Evolutionary conservation across 2,888 invertebrate genomes (phyloP).

Genomic region (Caenorhabditis japonica): DNA sequence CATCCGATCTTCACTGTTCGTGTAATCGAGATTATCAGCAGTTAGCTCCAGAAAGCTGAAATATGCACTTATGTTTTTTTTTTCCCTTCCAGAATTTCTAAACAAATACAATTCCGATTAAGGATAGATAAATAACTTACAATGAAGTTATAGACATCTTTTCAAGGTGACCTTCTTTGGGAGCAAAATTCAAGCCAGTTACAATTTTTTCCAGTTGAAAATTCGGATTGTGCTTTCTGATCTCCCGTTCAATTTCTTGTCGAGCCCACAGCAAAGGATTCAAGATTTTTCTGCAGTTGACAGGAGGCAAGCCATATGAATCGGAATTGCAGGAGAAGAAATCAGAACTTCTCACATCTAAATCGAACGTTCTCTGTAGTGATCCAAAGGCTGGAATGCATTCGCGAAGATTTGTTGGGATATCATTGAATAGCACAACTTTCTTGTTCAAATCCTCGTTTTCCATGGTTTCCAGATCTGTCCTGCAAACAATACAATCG

Average conservation of each 20-base stretch:
- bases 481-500: constrained; percentile 1
- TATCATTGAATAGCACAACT: constrained; percentile 7
- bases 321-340: constrained; percentile 24
- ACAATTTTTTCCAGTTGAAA: no score
- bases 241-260: constrained; percentile 17
- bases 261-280: constrained; percentile 23
- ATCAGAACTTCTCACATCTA: constrained; percentile 2
- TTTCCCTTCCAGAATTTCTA: no score
- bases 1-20: not conserved
- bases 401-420: not conserved
- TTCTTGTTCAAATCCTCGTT: constrained; percentile 19
- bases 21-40: constrained; percentile 30
- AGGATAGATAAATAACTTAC: constrained; percentile 7
- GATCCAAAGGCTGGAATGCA: not conserved
- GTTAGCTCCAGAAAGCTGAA: constrained; percentile 37
- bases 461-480: constrained; percentile 13
- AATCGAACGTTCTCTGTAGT: not conserved
- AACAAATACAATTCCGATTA: no score
- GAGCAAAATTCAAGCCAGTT: no score
- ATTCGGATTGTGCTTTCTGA: not conserved
- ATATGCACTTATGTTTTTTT: not conserved
- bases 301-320: constrained; percentile 30
- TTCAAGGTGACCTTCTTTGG: constrained; percentile 12
- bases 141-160: constrained; percentile 26
- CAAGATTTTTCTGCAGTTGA: constrained; percentile 26